Evolutionary conservation across 2,888 invertebrate genomes (phyloP).

Genomic region (Auanema freiburgensis): DNA sequence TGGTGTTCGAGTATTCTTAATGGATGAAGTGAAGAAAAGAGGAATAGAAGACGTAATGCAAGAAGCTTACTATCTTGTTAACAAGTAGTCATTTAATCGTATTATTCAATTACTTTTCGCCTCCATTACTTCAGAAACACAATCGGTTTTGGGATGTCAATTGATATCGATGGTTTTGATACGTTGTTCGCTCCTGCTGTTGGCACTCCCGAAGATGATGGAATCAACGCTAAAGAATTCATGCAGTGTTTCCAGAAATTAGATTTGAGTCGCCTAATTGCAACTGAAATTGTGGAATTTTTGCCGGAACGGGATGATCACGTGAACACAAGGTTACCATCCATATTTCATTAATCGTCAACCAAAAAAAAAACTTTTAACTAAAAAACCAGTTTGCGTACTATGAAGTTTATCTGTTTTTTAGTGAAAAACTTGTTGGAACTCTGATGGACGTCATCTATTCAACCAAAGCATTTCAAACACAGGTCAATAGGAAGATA

Average conservation of each 20-base stretch:
- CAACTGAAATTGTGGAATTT: conserved; percentile 58
- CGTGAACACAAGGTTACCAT: conserved; percentile 39
- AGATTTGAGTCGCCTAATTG: conserved; percentile 47
- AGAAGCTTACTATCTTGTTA: conserved; percentile 50
- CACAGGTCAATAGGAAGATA: no score
- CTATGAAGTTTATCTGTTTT: conserved; percentile 6
- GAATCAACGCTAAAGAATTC: conserved; percentile 55
- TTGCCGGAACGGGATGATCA: conserved; percentile 48
- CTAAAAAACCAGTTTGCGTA: not conserved
- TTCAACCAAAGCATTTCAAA: conserved; percentile 46
- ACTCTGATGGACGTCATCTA: conserved; percentile 53
- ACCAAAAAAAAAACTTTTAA: no score
- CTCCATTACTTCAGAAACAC: conserved; percentile 43
- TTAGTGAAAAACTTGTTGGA: conserved; percentile 51
- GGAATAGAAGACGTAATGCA: conserved; percentile 52
- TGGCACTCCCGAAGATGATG: conserved; percentile 51
- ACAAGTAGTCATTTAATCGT: conserved; percentile 26
- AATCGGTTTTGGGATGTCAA: conserved; percentile 51
- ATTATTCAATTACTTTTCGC: conserved; percentile 2
- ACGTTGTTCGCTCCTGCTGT: conserved; percentile 53
- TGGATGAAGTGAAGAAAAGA: conserved; percentile 47
- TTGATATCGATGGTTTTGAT: conserved; percentile 59
- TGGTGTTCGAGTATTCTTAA: conserved; percentile 56
- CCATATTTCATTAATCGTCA: no score
- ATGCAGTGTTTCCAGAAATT: conserved; percentile 48